Evolutionary conservation across 2,113 vertebrate species (phyloP), one percentile per base, ranked within the genome.

Genomic region (Mormyrus iriodes): DNA sequence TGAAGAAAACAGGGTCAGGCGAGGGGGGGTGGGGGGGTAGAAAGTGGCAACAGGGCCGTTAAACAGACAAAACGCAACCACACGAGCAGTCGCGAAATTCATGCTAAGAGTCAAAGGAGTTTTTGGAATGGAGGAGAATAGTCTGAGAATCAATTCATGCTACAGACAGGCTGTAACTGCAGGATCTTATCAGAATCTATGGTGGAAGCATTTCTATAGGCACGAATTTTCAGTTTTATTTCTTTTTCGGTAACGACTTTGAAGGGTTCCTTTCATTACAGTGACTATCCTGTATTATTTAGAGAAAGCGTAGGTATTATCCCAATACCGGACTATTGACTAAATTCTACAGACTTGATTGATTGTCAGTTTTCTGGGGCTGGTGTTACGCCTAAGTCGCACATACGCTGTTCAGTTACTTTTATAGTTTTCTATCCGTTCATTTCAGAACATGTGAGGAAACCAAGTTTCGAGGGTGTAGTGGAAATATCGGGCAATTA

Each of bases 11-110:
- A 93, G 91, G 92, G 93, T 89, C 89, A 89, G 94, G 93, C 91
- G 93, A 94, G 35, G 69, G 35, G 69, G 95, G 94, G 53, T 21
- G 52, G 53, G 95, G 95, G 94, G 96, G 95, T 94, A 94, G 95
- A 95, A 93, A 92, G 89, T 94, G 93, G 93, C 91, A 93, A 91
- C 85, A 42, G 93, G 95, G 95, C 95, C 94, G 96, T 96, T 96
- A 95, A 95, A 93, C 92, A 93, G 92, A 91, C 94, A 95, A 94
- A 94, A 93, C 93, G 84, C 92, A 91, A 93, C 92, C 93, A 93
- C 93, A 93, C 91, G 91, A 94, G 92, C 61, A 86, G 88, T n/a
- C 79, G n/a, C n/a, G 15, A 85, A 82, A 83, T 21, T 46, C 73
- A 46, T 48, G 17, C 52, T 52, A 13, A 76, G 82, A 79, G 51